Evolutionary conservation across 2,888 invertebrate genomes (phyloP), one percentile per base, ranked within the genome.

Genomic region (Crematogaster levior): DNA sequence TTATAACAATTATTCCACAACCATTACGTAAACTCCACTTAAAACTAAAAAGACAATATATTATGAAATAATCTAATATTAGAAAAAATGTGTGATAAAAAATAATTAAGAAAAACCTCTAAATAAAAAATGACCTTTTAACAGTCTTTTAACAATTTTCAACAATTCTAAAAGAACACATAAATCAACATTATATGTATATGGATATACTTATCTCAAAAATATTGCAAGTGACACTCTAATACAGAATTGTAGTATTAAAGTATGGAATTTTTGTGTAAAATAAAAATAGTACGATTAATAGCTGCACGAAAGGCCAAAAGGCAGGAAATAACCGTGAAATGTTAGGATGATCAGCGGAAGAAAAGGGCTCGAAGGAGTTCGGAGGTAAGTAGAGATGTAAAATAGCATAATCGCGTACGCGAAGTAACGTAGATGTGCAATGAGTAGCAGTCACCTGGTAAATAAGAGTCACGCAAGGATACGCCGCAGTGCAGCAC

Each of bases 381-480:
- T 1, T 30, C 3, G 34, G 61, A 12, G 15, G 37, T 12, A 70
- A 70, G 24, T 37, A 12, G 15, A 51, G 5, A 40, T 15, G 65
- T 63, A 74, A 68, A 68, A 68, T 75, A 79, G 48, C 58, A 43
- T 51, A 82, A 79, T 68, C 58, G 77, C 58, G 27, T 75, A 65
- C 66, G 60, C 18, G 51, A 53, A 53, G 21, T 53, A 75, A 66
- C 40, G 74, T 60, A 81, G 60, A 84, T 66, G 81, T 81, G 81
- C 68, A 77, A 72, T 60, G 88, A 81, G 68, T 79, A 80, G 61
- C 61, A 88, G 83, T 83, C 86, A 43, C 75, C 79, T 83, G 85
- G 85, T 84, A 85, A 88, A 88, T 88, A 84, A 87, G 84, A 89
- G 84, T 89, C 89, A 89, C 87, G 88, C 89, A 83, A 89, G 81